Evolutionary conservation across 2,797 vertebrate species (phyloP).

Genomic region (Passerculus sandwichensis): DNA sequence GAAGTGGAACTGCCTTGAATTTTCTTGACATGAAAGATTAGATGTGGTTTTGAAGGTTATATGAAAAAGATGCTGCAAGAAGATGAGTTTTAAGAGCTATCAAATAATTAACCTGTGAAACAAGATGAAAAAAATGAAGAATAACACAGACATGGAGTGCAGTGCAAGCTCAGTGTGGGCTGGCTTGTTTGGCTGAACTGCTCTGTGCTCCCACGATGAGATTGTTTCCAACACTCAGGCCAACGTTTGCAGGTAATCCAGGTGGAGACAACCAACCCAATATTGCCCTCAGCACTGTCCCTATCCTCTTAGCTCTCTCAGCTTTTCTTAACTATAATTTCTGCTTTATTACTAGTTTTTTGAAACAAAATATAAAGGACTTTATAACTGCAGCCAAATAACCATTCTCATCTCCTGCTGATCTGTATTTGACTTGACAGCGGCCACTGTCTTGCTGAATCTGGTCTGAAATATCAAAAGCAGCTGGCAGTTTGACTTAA

Average conservation of each 20-base stretch:
- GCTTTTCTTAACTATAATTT: background rate
- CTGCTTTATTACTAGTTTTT: background rate
- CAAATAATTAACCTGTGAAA: background rate
- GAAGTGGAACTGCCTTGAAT: background rate
- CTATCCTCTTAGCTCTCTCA: background rate
- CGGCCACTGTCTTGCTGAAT: rapidly evolving
- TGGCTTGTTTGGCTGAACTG: background rate
- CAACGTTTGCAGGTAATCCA: background rate
- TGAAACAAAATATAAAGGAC: background rate
- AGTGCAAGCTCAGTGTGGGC: background rate
- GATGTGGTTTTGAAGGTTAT: background rate
- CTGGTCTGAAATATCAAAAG: background rate
- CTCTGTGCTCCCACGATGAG: background rate
- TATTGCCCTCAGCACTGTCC: background rate
- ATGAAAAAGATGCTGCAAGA: background rate
- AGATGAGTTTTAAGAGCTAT: background rate
- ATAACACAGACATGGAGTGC: background rate
- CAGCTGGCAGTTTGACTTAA: background rate
- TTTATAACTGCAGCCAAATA: background rate
- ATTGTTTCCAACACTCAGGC: background rate
- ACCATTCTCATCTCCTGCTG: background rate
- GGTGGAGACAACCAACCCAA: background rate
- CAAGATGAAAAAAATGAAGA: background rate
- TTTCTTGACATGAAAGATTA: constrained; percentile 26
- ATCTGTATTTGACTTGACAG: background rate